phyloP scores from a whole-genome alignment of 2,113 vertebrate genomes.

The Sialia sialis region DNA sequence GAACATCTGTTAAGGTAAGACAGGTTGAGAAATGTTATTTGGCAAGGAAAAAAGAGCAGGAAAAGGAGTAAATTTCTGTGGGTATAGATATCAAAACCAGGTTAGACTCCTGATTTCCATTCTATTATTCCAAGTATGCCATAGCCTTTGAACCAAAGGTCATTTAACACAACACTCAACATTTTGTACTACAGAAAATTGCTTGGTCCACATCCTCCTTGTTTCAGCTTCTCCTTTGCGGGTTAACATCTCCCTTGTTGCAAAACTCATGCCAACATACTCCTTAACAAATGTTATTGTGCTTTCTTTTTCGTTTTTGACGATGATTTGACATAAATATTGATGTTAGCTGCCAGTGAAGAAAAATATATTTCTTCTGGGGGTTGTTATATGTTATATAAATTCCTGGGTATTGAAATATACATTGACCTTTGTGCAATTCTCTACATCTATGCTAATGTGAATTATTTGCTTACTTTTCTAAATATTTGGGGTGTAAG shows the following conservation, averaged over 20 bases:
- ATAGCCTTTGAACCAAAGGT: neutral
- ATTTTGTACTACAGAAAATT: neutral
- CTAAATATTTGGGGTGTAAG: neutral
- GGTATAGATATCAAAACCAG: neutral
- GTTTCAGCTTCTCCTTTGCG: neutral
- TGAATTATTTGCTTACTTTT: neutral
- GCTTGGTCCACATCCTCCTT: neutral
- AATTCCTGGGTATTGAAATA: neutral
- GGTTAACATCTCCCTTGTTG: neutral
- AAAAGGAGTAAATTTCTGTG: neutral
- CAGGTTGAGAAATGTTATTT: neutral
- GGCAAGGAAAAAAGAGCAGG: neutral
- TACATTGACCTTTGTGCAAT: neutral
- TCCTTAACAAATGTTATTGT: neutral
- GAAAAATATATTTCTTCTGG: neutral
- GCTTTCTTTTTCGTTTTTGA: neutral
- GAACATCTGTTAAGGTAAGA: neutral
- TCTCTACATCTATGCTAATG: neutral
- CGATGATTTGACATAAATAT: neutral
- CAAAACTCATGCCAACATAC: neutral
- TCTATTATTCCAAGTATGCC: neutral
- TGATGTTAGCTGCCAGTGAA: neutral
- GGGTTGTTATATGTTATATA: neutral
- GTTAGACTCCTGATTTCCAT: neutral
- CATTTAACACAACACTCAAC: neutral